These are phyloP conservation scores for Amniataba percoides DNA, from an alignment of 2,797 vertebrate genomes.

Conservation along the genomic window DNA sequence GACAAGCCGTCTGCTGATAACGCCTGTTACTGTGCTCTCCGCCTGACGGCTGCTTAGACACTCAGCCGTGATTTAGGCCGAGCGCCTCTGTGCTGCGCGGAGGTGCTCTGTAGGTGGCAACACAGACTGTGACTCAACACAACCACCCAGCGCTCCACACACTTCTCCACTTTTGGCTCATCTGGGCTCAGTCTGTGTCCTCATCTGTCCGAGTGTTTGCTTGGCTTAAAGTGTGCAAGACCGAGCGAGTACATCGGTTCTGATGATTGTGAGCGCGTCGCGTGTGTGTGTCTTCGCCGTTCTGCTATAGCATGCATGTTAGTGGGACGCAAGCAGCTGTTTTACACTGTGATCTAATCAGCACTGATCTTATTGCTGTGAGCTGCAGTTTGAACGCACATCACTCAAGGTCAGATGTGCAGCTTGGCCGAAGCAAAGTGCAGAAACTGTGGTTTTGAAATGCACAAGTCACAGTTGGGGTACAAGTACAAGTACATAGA, in stretches of 20 bases:
- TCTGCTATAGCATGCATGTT: slow-evolving; percentile 1
- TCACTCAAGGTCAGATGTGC: slow-evolving; percentile 33
- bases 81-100: slow-evolving; percentile 49
- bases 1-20: slow-evolving; percentile 21
- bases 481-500: not conserved
- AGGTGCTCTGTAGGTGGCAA: slow-evolving; percentile 80
- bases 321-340: slow-evolving; percentile 7
- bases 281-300: not conserved
- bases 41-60: slow-evolving; percentile 4
- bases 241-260: too few species aligned
- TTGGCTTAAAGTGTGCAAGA: too few species aligned
- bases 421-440: not conserved
- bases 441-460: slow-evolving; percentile 7
- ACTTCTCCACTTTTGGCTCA: not conserved
- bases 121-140: slow-evolving; percentile 62
- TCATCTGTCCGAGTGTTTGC: not conserved
- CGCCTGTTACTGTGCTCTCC: not conserved
- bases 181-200: not conserved
- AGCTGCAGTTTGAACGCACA: slow-evolving; percentile 27
- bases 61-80: slow-evolving; percentile 35
- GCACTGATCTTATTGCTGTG: slow-evolving; percentile 27
- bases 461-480: not conserved
- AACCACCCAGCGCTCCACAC: not conserved
- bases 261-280: too few species aligned
- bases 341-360: slow-evolving; percentile 45